These are phyloP conservation scores for Trissolcus japonicus DNA, from an alignment of 2,888 invertebrate species.

Conservation along the genomic window DNA sequence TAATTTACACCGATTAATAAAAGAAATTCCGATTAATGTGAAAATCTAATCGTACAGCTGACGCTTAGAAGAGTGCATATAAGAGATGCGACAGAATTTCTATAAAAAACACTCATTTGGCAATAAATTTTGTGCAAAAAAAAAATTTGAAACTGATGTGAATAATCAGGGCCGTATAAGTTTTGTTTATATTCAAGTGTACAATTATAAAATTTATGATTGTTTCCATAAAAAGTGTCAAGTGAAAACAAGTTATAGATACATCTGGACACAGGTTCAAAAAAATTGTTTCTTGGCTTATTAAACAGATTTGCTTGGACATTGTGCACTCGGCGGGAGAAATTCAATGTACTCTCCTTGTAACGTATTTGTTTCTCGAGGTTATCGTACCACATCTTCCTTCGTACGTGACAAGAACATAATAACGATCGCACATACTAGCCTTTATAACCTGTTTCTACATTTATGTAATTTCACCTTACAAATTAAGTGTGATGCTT, in stretches of 20 bases:
- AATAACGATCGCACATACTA: slow-evolving; percentile 66
- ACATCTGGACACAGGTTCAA: slow-evolving; percentile 50
- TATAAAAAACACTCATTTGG: not conserved
- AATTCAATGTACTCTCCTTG: slow-evolving; percentile 60
- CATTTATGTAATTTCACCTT: slow-evolving; percentile 66
- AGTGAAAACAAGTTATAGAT: slow-evolving; percentile 54
- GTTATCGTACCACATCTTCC: slow-evolving; percentile 69
- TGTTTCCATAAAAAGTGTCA: slow-evolving; percentile 50
- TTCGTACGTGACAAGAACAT: slow-evolving; percentile 68
- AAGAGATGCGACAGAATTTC: not conserved
- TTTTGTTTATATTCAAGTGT: slow-evolving; percentile 9
- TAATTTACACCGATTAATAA: slow-evolving; percentile 26
- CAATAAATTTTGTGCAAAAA: not conserved
- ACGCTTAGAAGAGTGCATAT: no score
- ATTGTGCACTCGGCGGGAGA: slow-evolving; percentile 50
- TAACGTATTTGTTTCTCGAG: slow-evolving; percentile 69
- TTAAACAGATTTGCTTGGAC: slow-evolving; percentile 53
- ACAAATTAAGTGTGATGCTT: slow-evolving; percentile 57
- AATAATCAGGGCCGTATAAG: no score
- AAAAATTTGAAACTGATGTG: not conserved
- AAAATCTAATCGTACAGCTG: not conserved
- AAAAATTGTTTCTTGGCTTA: slow-evolving; percentile 48
- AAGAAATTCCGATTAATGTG: not conserved
- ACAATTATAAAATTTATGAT: slow-evolving; percentile 41
- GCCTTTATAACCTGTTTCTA: slow-evolving; percentile 67